Base-by-base conservation (phyloP, 2,113 vertebrate species). In the Columba livia region DNA sequence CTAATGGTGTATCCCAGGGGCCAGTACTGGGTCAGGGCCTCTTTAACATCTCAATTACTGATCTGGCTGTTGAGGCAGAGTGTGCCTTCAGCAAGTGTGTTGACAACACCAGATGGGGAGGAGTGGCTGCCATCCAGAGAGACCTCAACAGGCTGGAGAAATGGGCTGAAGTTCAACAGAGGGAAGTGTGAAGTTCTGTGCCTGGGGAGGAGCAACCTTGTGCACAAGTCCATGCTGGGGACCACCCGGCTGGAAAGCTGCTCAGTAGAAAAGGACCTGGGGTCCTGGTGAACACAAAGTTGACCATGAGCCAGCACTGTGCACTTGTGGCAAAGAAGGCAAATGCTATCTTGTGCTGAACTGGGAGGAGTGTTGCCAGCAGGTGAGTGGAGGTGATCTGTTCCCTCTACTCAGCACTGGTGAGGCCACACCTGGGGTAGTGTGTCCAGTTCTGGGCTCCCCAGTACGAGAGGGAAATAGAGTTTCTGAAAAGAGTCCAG, bases 1-100 rank as follows among this genome's bases (percentile, higher is more conserved):
- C 48, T 36, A 62, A 18, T 0, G 0, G 21, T 70, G 38, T 31
- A 54, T 18, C 9, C 6, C 4, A 12, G 26, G 14, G 38, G 6
- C 36, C 54, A 31, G 6, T 58, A 58, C 12, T 34, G 31, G 10
- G 20, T 58, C 61, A 24, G 9, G 8, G 57, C 31, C 51, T 75
- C 15, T 53, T 53, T 21, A 38, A 48, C 29, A 34, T 54, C n/a
- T 75, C 61, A 19, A 9, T 70, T 61, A 67, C 10, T 69, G 15
- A 25, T 40, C 18, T 25, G 19, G 17, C 34, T 73, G 60, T 32
- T 81, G 31, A 34, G 21, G 11, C 25, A 62, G 23, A n/a, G 38
- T 11, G 6, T n/a, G 16, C 32, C 36, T 12, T 44, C n/a, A 26
- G 61, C 44, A 71, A n/a, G 50, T 64, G 54, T 40, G 19, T 10